Evolutionary conservation across 2,797 vertebrate species (phyloP), one percentile per base, ranked within the genome.

Genomic region (Gobionotothen gibberifrons): DNA sequence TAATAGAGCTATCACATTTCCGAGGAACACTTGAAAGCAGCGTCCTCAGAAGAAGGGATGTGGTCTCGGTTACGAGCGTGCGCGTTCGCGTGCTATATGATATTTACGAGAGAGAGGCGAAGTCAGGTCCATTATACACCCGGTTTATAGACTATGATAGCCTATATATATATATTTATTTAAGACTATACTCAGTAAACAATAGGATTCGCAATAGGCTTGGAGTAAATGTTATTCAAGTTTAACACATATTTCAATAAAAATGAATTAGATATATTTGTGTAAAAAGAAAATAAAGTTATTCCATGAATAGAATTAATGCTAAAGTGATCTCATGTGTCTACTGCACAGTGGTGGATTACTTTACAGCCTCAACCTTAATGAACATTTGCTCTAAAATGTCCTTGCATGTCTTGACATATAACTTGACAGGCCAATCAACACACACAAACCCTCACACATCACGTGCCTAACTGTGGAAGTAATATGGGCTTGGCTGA

Each of bases 11-110:
- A 1, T 0, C 4, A 46, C 12, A 13, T 16, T 51, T 22, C 52
- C 49, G 43, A 73, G 59, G 11, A 8, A 40, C 9, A 54, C 17
- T 0, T 82, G 65, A 87, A 91, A 0, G 83, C 82, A 83, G 11
- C 85, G 64, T 3, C 11, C 15, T 60, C 4, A 36, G 6, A 32
- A 47, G 52, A 44, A 9, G 12, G 2, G 9, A 39, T 21, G 16
- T 7, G 26, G 15, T 21, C 9, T n/a, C 19, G 9, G 6, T 51
- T 26, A 51, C 36, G 26, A 70, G 53, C 57, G 64, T 17, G 79
- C 46, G 71, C 17, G 19, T 52, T 68, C 59, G 60, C 42, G 15
- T 61, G 56, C 4, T 65, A 1, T 40, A 44, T 44, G 26, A 26
- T 26, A 26, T 26, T 22, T 6, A 74, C 56, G 26, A 62, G 21